A percentile compares a stretch with the other conserved stretches of the same genome.
phyloP scores from a whole-genome alignment of 1,140 invertebrate species.

The Gryon sp. region DNA sequence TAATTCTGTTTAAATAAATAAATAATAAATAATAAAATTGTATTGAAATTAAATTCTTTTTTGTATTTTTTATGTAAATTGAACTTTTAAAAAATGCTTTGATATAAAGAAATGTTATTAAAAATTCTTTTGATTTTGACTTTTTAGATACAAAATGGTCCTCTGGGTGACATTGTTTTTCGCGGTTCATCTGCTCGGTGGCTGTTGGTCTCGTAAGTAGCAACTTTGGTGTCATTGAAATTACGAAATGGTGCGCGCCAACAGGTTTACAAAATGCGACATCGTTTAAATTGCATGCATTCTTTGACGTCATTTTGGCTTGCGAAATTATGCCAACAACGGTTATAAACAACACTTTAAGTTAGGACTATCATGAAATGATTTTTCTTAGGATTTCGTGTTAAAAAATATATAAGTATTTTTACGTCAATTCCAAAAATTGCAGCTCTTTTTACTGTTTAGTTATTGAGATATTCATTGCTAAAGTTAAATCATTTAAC shows the following conservation, averaged over 20 bases:
- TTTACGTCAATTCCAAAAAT: too few relatives aligned
- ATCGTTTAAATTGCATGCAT: constrained; percentile 36
- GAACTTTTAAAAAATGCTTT: too few relatives aligned
- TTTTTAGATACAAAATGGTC: constrained; percentile 41
- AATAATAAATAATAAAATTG: too few relatives aligned
- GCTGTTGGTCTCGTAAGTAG: constrained; percentile 50
- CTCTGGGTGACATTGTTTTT: constrained; percentile 11
- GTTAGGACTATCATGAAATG: too few relatives aligned
- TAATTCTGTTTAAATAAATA: too few relatives aligned
- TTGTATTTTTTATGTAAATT: too few relatives aligned
- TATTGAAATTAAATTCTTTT: background rate
- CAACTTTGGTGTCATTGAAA: constrained; percentile 14
- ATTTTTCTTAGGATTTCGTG: too few relatives aligned
- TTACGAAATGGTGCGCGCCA: constrained; percentile 41
- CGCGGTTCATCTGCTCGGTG: constrained; percentile 10
- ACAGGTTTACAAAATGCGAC: constrained; percentile 41
- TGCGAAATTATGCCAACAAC: constrained; percentile 48
- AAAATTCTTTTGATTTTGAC: background rate
- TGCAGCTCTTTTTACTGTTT: too few relatives aligned
- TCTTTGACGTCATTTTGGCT: constrained; percentile 24
- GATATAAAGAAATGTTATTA: background rate
- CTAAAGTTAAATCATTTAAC: too few relatives aligned
- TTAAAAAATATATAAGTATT: too few relatives aligned
- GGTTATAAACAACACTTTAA: too few relatives aligned
- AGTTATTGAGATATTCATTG: too few relatives aligned